These are phyloP conservation scores for Mylabris sibirica DNA, from an alignment of 2,888 invertebrate species.

Conservation along the genomic window DNA sequence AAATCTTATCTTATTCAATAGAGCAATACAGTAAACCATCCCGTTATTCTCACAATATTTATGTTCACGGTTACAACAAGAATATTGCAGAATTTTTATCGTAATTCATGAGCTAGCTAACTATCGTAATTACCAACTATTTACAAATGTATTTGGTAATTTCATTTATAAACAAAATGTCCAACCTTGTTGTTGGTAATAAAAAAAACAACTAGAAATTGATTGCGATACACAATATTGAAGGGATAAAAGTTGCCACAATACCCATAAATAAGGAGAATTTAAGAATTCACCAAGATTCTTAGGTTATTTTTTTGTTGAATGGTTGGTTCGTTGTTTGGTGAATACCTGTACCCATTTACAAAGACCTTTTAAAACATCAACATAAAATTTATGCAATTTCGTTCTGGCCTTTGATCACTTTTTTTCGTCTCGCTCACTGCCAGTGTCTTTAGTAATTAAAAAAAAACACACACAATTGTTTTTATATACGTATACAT, in stretches of 20 bases:
- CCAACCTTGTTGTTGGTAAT: background rate
- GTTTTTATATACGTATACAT: no score
- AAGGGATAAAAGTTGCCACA: background rate
- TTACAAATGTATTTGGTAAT: constrained; percentile 36
- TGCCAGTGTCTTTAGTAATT: background rate
- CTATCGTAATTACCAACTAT: constrained; percentile 32
- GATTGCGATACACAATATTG: background rate
- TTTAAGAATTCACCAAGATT: background rate
- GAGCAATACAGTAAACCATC: background rate
- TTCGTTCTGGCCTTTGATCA: constrained; percentile 21
- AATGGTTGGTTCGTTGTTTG: background rate
- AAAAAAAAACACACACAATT: no score
- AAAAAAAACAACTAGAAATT: background rate
- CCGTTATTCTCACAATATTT: constrained; percentile 29
- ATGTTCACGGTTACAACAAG: constrained; percentile 28
- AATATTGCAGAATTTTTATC: constrained; percentile 33
- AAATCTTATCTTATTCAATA: constrained; percentile 17
- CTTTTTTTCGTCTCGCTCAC: background rate
- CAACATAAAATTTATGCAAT: constrained; percentile 25
- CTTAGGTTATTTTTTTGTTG: background rate
- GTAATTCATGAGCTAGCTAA: constrained; percentile 25
- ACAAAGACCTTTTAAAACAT: constrained; percentile 23
- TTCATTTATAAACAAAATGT: constrained; percentile 12
- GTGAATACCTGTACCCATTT: no score
- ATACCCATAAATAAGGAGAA: background rate